These are phyloP conservation scores for Eubasilissa splendida DNA, from an alignment of 2,888 invertebrate genomes.

Conservation along the genomic window DNA sequence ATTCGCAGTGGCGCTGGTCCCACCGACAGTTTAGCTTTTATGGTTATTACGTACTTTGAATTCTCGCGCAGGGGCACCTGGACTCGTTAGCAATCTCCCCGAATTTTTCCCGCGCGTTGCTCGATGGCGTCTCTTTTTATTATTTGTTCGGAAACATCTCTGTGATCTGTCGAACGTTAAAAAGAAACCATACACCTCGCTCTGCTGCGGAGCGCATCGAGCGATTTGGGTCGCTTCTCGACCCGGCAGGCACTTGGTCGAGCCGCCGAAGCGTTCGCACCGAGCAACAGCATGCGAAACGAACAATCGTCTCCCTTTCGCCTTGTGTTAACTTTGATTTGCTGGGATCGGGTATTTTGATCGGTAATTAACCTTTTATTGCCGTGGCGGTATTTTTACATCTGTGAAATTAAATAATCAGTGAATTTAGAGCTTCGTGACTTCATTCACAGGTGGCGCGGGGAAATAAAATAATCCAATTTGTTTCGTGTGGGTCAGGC, in stretches of 20 bases:
- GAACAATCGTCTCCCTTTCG: background rate
- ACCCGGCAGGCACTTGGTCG: background rate
- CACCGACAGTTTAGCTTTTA: constrained; percentile 43
- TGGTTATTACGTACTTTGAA: constrained; percentile 50
- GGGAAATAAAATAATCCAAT: constrained; percentile 16
- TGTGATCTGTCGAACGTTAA: constrained; percentile 22
- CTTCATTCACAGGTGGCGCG: constrained; percentile 18
- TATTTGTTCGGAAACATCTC: constrained; percentile 15
- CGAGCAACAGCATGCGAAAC: background rate
- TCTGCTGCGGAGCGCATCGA: background rate
- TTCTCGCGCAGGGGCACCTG: constrained; percentile 48
- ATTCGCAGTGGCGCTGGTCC: constrained; percentile 42
- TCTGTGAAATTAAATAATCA: constrained; percentile 29
- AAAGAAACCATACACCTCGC: constrained; percentile 7
- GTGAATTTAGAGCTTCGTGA: background rate
- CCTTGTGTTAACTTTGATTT: background rate
- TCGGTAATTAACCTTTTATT: constrained; percentile 41
- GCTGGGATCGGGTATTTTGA: background rate
- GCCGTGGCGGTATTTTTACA: constrained; percentile 34
- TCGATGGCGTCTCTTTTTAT: constrained; percentile 10
- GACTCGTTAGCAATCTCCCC: constrained; percentile 50
- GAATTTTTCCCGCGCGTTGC: constrained; percentile 17
- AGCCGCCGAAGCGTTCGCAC: background rate
- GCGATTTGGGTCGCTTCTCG: background rate
- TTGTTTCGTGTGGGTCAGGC: constrained; percentile 4